Percentiles rank a stretch among this genome's conserved stretches.
phyloP scores from a whole-genome alignment of 2,888 invertebrate species.

The Timandra comae region DNA sequence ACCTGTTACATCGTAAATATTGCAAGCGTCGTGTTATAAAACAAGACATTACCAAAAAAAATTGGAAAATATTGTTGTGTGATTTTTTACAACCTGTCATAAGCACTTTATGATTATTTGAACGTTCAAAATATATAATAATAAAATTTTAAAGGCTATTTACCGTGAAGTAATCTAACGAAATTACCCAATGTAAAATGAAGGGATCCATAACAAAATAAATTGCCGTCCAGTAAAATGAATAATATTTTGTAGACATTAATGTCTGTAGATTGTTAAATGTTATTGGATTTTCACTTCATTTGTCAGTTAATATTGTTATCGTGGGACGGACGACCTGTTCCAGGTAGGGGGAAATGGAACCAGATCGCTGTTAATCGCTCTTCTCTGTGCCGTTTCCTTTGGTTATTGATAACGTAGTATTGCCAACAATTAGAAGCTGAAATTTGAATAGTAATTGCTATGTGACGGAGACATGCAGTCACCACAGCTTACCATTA shows the following conservation, averaged over 20 bases:
- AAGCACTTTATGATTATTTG: slow-evolving; percentile 70
- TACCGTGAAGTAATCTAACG: slow-evolving; percentile 46
- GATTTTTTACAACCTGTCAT: slow-evolving; percentile 63
- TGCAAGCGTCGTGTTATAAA: slow-evolving; percentile 65
- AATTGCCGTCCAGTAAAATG: slow-evolving; percentile 24
- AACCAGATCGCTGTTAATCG: no score
- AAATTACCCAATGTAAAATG: slow-evolving; percentile 44
- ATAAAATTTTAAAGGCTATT: slow-evolving; percentile 63
- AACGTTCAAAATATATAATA: slow-evolving; percentile 57
- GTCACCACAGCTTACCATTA: no score
- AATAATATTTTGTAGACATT: slow-evolving; percentile 12
- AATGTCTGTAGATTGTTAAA: slow-evolving; percentile 8
- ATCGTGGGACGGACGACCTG: no score
- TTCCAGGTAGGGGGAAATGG: no score
- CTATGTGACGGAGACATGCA: no score
- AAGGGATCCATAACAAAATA: slow-evolving; percentile 31
- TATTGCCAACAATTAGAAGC: no score
- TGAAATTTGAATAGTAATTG: no score
- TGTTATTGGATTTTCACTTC: no score
- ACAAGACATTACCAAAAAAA: slow-evolving; percentile 63
- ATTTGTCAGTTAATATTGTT: no score
- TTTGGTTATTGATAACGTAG: no score
- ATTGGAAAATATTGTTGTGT: slow-evolving; percentile 63
- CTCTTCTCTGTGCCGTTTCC: no score
- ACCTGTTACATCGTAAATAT: slow-evolving; percentile 54